Percentiles rank a stretch among this genome's conserved stretches.
These are phyloP conservation scores for Nomada flava DNA, from an alignment of 2,888 invertebrate species.

Conservation along the genomic window DNA sequence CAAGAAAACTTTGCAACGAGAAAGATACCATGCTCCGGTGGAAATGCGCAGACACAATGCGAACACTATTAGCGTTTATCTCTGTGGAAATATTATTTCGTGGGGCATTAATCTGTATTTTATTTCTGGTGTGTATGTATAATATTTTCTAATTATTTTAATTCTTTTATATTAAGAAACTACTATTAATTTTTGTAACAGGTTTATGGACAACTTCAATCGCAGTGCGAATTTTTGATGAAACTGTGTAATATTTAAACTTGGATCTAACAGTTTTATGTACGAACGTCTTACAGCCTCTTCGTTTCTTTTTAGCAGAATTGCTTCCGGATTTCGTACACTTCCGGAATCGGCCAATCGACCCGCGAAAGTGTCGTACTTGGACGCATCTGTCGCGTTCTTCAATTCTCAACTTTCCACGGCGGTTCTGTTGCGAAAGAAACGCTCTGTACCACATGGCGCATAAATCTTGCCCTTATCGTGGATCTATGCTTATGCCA, in stretches of 20 bases:
- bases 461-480: slow-evolving; percentile 35
- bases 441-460: slow-evolving; percentile 28
- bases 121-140: not conserved
- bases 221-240: too few relatives aligned
- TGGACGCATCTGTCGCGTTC: slow-evolving; percentile 46
- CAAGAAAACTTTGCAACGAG: slow-evolving; percentile 46
- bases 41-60: not conserved
- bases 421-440: not conserved
- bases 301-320: not conserved
- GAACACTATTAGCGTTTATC: not conserved
- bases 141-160: not conserved
- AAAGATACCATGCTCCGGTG: not conserved
- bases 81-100: not conserved
- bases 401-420: slow-evolving; percentile 36
- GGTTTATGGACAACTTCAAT: too few relatives aligned
- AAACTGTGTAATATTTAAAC: too few relatives aligned
- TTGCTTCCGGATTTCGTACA: slow-evolving; percentile 15
- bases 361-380: slow-evolving; percentile 30
- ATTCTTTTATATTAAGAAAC: too few relatives aligned
- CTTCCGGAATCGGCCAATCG: slow-evolving; percentile 34
- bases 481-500: slow-evolving; percentile 27
- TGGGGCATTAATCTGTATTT: not conserved
- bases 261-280: too few relatives aligned
- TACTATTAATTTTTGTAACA: too few relatives aligned
- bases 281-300: too few relatives aligned